A percentile compares a stretch with the other conserved stretches of the same genome.
phyloP scores from a whole-genome alignment of 2,888 invertebrate species.

The Thera obeliscata region DNA sequence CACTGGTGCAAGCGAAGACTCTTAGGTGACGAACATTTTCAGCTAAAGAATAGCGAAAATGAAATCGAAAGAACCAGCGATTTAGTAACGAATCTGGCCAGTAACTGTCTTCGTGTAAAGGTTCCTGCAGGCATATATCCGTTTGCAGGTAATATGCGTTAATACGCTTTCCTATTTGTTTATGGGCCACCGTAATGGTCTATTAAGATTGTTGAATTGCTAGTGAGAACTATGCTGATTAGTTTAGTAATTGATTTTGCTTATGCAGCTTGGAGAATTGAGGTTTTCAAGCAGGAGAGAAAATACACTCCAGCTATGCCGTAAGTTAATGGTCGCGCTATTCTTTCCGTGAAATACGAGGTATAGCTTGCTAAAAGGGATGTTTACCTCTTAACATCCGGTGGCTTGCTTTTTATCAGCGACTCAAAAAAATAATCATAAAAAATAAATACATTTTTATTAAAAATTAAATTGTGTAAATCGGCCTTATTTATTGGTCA shows the following conservation, averaged over 20 bases:
- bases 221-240: constrained; percentile 42
- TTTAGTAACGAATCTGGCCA: not conserved
- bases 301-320: too few species aligned
- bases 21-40: too few species aligned
- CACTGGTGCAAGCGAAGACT: too few species aligned
- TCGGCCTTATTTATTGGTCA: not conserved
- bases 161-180: constrained; percentile 60
- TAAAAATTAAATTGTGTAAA: not conserved
- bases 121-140: constrained; percentile 12
- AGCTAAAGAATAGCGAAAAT: too few species aligned
- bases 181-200: constrained; percentile 55
- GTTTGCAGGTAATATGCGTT: constrained; percentile 46
- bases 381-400: too few species aligned
- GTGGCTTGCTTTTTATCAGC: too few species aligned
- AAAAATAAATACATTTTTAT: too few species aligned
- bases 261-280: constrained; percentile 8
- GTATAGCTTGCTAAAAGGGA: too few species aligned
- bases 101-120: constrained; percentile 15
- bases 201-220: constrained; percentile 55
- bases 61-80: too few species aligned
- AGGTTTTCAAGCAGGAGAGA: not conserved
- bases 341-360: too few species aligned
- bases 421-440: too few species aligned
- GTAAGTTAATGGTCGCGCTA: too few species aligned
- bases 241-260: constrained; percentile 42